These are phyloP conservation scores for Drosophila hydei DNA, from an alignment of 1,140 invertebrate species.

Conservation along the genomic window DNA sequence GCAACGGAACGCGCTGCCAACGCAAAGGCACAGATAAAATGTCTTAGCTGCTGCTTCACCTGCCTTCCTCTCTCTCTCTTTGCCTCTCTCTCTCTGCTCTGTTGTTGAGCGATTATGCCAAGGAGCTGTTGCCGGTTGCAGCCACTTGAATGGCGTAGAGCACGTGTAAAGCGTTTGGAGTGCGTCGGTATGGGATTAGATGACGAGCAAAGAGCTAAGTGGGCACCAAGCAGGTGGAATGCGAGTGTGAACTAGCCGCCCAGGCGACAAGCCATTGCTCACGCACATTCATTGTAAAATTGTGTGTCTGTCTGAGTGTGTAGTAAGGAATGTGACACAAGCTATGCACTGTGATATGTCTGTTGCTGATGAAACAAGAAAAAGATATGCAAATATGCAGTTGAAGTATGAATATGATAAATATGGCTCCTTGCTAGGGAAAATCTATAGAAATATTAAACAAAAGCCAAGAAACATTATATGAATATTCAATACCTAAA, in stretches of 20 bases:
- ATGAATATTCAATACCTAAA: too few species aligned
- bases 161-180: conserved; percentile 77
- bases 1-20: conserved; percentile 70
- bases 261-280: conserved; percentile 44
- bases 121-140: conserved; percentile 62
- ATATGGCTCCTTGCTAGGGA: not conserved
- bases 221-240: conserved; percentile 35
- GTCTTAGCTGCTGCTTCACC: conserved; percentile 60
- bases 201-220: conserved; percentile 36
- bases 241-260: conserved; percentile 50
- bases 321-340: conserved; percentile 24
- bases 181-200: conserved; percentile 78
- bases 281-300: conserved; percentile 25
- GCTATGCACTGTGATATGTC: conserved; percentile 35
- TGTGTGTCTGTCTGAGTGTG: not conserved
- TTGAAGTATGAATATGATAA: conserved; percentile 1
- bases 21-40: conserved; percentile 70
- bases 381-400: not conserved
- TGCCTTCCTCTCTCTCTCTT: not conserved
- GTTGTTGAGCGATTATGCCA: conserved; percentile 79
- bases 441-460: not conserved
- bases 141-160: conserved; percentile 72
- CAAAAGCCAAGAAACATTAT: too few species aligned
- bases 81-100: conserved; percentile 15
- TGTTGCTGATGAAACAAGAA: conserved; percentile 9